Conservation (phyloP, 2,113 vertebrate genomes). For the Smithornis capensis region DNA sequence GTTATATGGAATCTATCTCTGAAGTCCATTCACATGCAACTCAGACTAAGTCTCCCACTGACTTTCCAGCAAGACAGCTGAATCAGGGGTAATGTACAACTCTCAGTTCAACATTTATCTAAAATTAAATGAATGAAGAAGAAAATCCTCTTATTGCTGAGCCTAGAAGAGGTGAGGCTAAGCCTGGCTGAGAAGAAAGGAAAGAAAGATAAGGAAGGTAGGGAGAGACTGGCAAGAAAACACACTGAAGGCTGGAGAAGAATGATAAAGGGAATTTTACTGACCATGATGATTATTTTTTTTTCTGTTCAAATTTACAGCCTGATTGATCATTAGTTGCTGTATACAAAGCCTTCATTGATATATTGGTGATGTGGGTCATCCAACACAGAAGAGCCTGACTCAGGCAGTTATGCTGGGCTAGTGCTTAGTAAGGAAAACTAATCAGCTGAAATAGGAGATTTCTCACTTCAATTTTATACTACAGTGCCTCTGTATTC, state of each 20-base stretch:
- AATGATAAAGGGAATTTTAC: slow-evolving; percentile 28
- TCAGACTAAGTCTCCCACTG: slow-evolving; percentile 7
- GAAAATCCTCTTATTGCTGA: slow-evolving; percentile 60
- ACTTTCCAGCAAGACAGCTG: slow-evolving; percentile 38
- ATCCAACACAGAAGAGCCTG: background rate
- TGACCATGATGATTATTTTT: background rate
- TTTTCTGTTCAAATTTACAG: background rate
- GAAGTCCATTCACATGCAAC: slow-evolving; percentile 24
- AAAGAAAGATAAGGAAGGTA: slow-evolving; percentile 46
- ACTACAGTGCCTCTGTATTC: background rate
- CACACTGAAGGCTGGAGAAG: slow-evolving; percentile 16
- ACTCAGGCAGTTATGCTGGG: background rate
- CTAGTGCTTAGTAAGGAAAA: background rate
- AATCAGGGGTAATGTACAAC: slow-evolving; percentile 34
- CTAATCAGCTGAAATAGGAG: background rate
- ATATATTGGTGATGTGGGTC: background rate
- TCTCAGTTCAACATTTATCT: slow-evolving; percentile 66
- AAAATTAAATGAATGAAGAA: slow-evolving; percentile 49
- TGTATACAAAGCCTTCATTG: background rate
- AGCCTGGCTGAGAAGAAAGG: slow-evolving; percentile 30
- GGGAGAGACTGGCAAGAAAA: background rate
- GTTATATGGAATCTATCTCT: background rate
- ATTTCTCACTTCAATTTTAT: background rate
- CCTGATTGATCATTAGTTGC: background rate
- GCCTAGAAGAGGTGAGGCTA: slow-evolving; percentile 25